These are phyloP conservation scores for Drosophila repleta DNA, from an alignment of 1,140 invertebrate species.

Conservation along the genomic window DNA sequence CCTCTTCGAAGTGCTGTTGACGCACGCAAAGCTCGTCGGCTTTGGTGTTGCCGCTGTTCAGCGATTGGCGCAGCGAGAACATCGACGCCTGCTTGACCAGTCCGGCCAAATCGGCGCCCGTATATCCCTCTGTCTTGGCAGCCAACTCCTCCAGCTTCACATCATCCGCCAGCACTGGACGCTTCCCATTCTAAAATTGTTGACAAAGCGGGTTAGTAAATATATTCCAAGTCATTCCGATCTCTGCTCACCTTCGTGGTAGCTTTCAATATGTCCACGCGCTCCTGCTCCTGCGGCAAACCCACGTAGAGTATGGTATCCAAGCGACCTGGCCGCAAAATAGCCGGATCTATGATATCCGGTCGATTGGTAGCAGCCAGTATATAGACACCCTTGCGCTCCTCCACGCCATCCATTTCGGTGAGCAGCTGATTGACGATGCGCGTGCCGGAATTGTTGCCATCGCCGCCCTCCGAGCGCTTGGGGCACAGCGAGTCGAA, in stretches of 20 bases:
- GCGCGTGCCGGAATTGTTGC: constrained; percentile 89
- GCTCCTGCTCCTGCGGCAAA: constrained; percentile 91
- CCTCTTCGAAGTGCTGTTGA: constrained; percentile 69
- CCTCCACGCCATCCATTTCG: constrained; percentile 99
- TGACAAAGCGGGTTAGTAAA: constrained; percentile 1
- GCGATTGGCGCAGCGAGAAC: constrained; percentile 89
- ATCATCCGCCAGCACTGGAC: constrained; percentile 90
- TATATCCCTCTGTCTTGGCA: constrained; percentile 90
- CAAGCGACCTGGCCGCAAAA: constrained; percentile 96
- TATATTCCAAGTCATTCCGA: too few species aligned
- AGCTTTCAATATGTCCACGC: constrained; percentile 94
- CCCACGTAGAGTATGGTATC: constrained; percentile 98
- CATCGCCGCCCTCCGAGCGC: constrained; percentile 90
- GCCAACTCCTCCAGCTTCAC: constrained; percentile 91
- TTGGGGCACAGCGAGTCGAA: constrained; percentile 98
- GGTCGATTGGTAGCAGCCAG: constrained; percentile 98
- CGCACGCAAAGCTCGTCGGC: constrained; percentile 64
- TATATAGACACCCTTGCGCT: constrained; percentile 94
- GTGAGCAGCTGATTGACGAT: constrained; percentile 99
- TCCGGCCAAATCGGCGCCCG: constrained; percentile 96
- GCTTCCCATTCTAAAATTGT: constrained; percentile 88
- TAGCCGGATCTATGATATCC: constrained; percentile 98
- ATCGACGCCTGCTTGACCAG: constrained; percentile 93
- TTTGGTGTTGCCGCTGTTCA: constrained; percentile 77
- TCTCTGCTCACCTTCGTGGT: constrained; percentile 91